Evolutionary conservation across 2,113 vertebrate species (phyloP), one percentile per base, ranked within the genome.

Genomic region (Otus sunia): DNA sequence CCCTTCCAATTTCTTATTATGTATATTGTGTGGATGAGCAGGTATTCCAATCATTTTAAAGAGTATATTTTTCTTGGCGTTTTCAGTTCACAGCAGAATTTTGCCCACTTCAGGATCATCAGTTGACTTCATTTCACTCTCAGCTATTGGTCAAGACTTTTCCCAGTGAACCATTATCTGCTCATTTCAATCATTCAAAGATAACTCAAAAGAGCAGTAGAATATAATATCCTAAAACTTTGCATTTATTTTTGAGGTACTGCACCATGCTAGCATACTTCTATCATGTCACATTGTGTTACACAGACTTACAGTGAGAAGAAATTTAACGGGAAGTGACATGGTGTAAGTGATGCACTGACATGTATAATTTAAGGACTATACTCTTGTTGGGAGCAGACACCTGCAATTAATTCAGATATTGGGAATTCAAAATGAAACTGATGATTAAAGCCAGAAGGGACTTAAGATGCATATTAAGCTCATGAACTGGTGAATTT

Each of bases 361-460:
- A 96, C 96, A 96, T 91, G 81, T 86, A 87, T 96, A 97, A 98
- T 97, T 98, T 97, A 94, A 97, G 95, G 90, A 96, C 90, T 86
- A 75, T 64, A 88, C 60, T 96, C 86, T 90, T 90, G 53, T 96
- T 97, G 95, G 93, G 97, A 97, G 50, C 59, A 97, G 95, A 97
- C 92, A 97, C 94, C 85, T 97, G 88, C 75, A 97, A 96, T 97
- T 97, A 98, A 97, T 98, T 98, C 88, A 85, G 88, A 89, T 96
- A 86, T 63, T 91, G 47, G 69, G 77, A 97, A 96, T 95, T 95
- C 88, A 95, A 95, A 96, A 97, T 94, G 56, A 97, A 97, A 91
- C n/a, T 78, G n/a, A 90, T 93, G 91, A 94, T 95, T 92, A 95
- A 98, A 98, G 67, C n/a, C 92, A 96, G 94, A 96, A 97, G 75